Base-by-base conservation (phyloP, 2,797 vertebrate genomes). In the Anabas testudineus region DNA sequence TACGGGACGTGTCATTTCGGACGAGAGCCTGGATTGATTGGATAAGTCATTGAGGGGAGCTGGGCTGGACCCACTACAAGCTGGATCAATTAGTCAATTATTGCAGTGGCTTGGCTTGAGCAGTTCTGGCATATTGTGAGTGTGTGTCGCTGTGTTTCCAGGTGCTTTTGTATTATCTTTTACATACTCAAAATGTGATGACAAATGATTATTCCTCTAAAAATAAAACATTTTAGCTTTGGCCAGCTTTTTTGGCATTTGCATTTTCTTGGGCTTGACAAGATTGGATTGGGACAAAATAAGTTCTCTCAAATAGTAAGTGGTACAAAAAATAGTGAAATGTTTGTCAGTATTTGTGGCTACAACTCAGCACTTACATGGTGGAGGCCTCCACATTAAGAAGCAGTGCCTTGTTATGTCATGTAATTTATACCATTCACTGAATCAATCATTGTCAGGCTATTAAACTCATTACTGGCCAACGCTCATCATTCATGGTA, bases 1-100 rank as follows among this genome's bases (percentile, higher is more conserved):
- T 94, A 90, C 68, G 90, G 90, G 92, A 94, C 87, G 67, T 91
- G 93, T 93, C 93, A 94, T 92, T 93, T 93, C 82, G 78, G 89
- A 92, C 85, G 71, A 90, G 87, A 89, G 85, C 74, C 69, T 72
- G 83, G 82, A 92, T 86, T 91, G 93, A 94, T 91, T 90, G 91
- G 90, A 85, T 76, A 79, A 83, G 81, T 76, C 69, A 61, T 63
- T 81, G 83, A 87, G 89, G 83, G 83, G 84, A 84, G 88, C 76
- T 67, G 80, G 85, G 68, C 78, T 80, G 86, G 88, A 86, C 83
- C 60, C 70, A 72, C 52, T 56, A 70, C 80, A 74, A 73, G 76
- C 76, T 83, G 83, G 90, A 92, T 88, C 87, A 85, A 90, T 92
- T 91, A 81, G 74, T 76, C 84, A 76, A 80, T 87, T 88, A 87